Base-by-base conservation (phyloP, 2,888 invertebrate species). In the Dastarcus helophoroides region DNA sequence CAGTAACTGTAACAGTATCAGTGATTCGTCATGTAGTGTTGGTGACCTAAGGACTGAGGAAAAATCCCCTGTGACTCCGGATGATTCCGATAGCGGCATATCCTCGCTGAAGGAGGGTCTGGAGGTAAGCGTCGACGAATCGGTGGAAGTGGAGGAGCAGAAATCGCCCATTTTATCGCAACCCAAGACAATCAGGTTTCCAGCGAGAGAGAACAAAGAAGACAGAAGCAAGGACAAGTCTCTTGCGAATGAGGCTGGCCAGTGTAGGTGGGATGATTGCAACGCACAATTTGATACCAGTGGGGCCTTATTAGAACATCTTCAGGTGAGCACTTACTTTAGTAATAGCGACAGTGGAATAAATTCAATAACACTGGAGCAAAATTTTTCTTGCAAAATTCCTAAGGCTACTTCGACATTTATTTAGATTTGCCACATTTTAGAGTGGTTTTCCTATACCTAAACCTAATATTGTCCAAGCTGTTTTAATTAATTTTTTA, bases 191-290 rank as follows among this genome's bases (percentile, higher is more conserved):
- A 76, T 86, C 44, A 69, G 85, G 50, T 85, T 84, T 58, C 85
- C 85, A 1, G 79, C 73, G 7, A 67, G 63, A 46, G 65, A 57
- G 41, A 56, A 58, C 16, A 51, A 56, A 30, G 48, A 49, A 22
- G 40, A 44, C 15, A 38, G 38, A 49, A 58, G 34, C 44, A 40
- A 17, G 53, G 43, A 39, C 43, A 54, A 43, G 53, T 46, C 40
- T 39, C 51, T 42, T 51, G 54, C 46, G 45, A 56, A 39, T 13
- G 58, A 58, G 29, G 42, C 47, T 24, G 53, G 55, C 23, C 63
- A 75, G 35, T 89, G 89, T 54, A 69, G 79, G 42, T 89, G 89
- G 89, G 75, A 79, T 55, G 78, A 83, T 52, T 89, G 89, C 63
- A 76, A 73, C 48, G 71, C 70, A 47, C 76, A 76, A 54, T 81